Conservation (phyloP, 2,797 vertebrate species). For the Intellagama lesueurii region DNA sequence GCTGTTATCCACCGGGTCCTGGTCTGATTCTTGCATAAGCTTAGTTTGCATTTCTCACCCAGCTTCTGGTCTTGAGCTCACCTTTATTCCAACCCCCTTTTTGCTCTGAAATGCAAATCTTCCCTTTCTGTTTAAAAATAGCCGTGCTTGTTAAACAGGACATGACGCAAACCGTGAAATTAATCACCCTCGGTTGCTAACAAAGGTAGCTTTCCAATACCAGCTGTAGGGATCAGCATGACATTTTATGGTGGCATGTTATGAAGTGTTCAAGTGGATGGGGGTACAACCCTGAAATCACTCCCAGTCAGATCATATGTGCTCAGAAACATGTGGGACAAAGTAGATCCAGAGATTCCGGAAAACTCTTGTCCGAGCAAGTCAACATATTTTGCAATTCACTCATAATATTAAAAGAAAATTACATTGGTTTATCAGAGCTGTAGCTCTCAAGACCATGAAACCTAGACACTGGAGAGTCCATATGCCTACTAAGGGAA, state of each 20-base stretch:
- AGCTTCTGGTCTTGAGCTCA: background rate
- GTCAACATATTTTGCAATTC: background rate
- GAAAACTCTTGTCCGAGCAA: background rate
- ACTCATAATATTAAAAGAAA: background rate
- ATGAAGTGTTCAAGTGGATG: background rate
- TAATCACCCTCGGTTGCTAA: slow-evolving; percentile 27
- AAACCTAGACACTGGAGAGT: background rate
- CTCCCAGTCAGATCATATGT: background rate
- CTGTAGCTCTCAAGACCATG: background rate
- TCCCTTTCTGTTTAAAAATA: slow-evolving; percentile 11
- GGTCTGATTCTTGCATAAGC: too few species aligned
- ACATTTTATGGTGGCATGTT: background rate
- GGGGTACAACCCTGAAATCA: background rate
- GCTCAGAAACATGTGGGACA: background rate
- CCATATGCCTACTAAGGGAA: background rate
- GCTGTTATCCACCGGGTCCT: background rate
- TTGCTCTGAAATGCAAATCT: background rate
- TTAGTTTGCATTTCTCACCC: background rate
- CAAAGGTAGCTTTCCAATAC: slow-evolving; percentile 2
- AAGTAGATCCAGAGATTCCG: too few species aligned
- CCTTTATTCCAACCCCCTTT: background rate
- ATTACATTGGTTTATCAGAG: background rate
- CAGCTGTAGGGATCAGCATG: background rate
- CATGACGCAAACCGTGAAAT: slow-evolving; percentile 20
- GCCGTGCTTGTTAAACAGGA: background rate